Evolutionary conservation across 2,797 vertebrate species (phyloP), one percentile per base, ranked within the genome.

Genomic region (Corythornis leucogaster): DNA sequence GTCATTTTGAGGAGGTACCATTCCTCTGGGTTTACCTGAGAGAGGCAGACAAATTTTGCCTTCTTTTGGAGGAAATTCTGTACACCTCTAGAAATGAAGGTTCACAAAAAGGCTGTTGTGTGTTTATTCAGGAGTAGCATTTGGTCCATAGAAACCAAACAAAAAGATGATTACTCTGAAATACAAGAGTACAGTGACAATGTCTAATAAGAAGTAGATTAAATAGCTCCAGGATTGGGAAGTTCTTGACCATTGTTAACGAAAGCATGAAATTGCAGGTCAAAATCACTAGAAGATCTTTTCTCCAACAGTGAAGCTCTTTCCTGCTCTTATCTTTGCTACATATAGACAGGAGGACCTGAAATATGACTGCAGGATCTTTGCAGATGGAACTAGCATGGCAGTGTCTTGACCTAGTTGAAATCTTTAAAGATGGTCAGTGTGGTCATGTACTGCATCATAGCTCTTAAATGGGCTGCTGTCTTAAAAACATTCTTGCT

Each of bases 401-500:
- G 21, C 45, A 38, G 28, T 9, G 38, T 15, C 57, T 67, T 84
- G 53, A 74, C 25, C 33, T 40, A 25, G 15, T 0, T 75, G 78
- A 91, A 78, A 73, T 69, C 31, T 35, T 89, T 58, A 57, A 76
- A 25, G 26, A 35, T 40, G 63, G 54, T 73, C 68, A 7, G 8
- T 54, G 64, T 57, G 61, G 42, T 74, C 58, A 30, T 25, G 14
- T n/a, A 35, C 33, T 33, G 26, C 68, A 64, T 42, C n/a, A 6
- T 24, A 64, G 45, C n/a, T 81, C 59, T 69, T 71, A 66, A 81
- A 86, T 59, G 54, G 14, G 15, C 10, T 74, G 38, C 64, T 68
- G 61, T 84, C 46, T 78, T 89, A 66, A 86, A 96, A 89, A 61
- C 48, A 40, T 24, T 77, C 67, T 81, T 80, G 28, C 53, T 87